These are phyloP conservation scores for Anarrhichthys ocellatus DNA, from an alignment of 2,113 vertebrate species.

Conservation along the genomic window DNA sequence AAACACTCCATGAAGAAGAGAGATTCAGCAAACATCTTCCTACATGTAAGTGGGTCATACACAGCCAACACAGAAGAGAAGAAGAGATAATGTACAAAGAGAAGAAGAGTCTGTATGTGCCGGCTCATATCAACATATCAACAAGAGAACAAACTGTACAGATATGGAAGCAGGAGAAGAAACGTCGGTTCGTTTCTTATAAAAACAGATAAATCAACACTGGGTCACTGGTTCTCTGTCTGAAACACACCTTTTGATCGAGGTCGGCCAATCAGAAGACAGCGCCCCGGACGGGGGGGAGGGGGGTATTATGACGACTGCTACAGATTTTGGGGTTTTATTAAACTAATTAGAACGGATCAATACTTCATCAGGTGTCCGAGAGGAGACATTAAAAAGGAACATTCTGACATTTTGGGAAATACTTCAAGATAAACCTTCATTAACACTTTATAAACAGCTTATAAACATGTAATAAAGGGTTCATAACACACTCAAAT, in stretches of 20 bases:
- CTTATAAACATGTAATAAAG: neutral
- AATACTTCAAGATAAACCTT: neutral
- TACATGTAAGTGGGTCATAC: neutral
- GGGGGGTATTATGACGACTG: neutral
- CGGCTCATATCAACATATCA: conserved; percentile 19
- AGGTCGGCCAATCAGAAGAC: conserved; percentile 4
- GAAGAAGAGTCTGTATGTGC: neutral
- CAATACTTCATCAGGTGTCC: neutral
- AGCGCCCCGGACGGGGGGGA: neutral
- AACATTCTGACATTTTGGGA: neutral
- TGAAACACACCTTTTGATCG: neutral
- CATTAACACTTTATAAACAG: neutral
- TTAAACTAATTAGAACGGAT: neutral
- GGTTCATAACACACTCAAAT: neutral
- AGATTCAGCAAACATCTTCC: neutral
- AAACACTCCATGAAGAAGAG: no score
- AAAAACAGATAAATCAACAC: conserved; percentile 3
- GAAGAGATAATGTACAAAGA: neutral
- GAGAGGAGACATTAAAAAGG: neutral
- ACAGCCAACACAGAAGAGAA: neutral
- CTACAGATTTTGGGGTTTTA: neutral
- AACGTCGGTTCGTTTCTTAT: neutral
- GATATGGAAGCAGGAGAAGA: neutral
- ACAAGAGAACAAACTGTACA: conserved; percentile 6
- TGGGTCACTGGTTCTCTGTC: neutral